phyloP scores from a whole-genome alignment of 1,140 invertebrate genomes.

The Drosophila sturtevanti region DNA sequence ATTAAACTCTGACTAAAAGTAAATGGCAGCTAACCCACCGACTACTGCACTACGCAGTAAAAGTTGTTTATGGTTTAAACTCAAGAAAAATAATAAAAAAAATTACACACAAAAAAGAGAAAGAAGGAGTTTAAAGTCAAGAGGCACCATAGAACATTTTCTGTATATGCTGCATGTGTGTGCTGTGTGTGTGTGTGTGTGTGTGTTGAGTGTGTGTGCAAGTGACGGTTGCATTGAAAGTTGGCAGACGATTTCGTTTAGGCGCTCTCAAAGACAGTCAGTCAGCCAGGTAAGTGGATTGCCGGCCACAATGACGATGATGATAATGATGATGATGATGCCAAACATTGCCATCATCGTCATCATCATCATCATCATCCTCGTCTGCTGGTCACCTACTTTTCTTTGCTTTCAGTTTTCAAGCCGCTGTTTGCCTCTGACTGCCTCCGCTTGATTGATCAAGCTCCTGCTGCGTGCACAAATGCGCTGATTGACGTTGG shows the following conservation, averaged over 20 bases:
- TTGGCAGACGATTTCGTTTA: slow-evolving; percentile 75
- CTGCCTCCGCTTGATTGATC: slow-evolving; percentile 67
- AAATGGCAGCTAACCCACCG: slow-evolving; percentile 44
- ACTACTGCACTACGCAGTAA: slow-evolving; percentile 78
- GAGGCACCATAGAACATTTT: slow-evolving; percentile 67
- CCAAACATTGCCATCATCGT: slow-evolving; percentile 1
- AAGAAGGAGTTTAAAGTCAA: slow-evolving; percentile 20
- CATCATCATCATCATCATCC: slow-evolving; percentile 9
- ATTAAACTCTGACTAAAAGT: slow-evolving; percentile 69
- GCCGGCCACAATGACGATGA: slow-evolving; percentile 12
- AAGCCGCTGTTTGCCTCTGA: slow-evolving; percentile 43
- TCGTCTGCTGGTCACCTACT: slow-evolving; percentile 68
- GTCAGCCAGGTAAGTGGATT: slow-evolving; percentile 26
- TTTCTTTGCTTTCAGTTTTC: slow-evolving; percentile 70
- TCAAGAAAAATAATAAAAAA: slow-evolving; percentile 48
- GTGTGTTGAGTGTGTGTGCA: slow-evolving; percentile 1
- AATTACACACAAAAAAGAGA: slow-evolving; percentile 41
- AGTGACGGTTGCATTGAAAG: slow-evolving; percentile 55
- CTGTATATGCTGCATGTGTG: slow-evolving; percentile 30
- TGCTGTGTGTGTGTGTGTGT: slow-evolving; percentile 39
- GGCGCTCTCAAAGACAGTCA: slow-evolving; percentile 47
- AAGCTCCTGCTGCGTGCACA: slow-evolving; percentile 72
- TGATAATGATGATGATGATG: slow-evolving; percentile 10
- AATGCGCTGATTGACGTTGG: slow-evolving; percentile 70
- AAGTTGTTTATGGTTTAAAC: slow-evolving; percentile 72